These are phyloP conservation scores for Sternarchorhynchus goeldii DNA, from an alignment of 2,797 vertebrate genomes.

Conservation along the genomic window DNA sequence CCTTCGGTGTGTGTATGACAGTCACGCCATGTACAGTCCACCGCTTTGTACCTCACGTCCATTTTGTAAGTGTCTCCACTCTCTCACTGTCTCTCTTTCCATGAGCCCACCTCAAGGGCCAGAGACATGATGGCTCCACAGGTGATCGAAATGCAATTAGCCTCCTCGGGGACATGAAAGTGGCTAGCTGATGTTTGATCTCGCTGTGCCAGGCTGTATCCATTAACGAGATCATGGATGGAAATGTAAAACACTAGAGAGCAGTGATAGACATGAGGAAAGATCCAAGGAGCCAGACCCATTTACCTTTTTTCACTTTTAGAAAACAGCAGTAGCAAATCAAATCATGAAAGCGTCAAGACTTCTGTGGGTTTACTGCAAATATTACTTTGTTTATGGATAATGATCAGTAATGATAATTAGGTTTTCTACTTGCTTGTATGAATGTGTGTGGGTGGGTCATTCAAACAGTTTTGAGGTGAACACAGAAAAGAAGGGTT, in stretches of 20 bases:
- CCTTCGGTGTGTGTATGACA: not conserved
- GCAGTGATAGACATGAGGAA: not conserved
- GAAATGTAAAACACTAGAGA: constrained; percentile 22
- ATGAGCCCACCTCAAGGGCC: constrained; percentile 38
- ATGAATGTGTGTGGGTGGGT: not conserved
- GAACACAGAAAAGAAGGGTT: not conserved
- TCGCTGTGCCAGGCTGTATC: constrained; percentile 9
- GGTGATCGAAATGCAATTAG: constrained; percentile 61
- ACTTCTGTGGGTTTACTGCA: not conserved
- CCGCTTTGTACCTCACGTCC: not conserved
- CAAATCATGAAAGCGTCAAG: not conserved
- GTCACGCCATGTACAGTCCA: not conserved
- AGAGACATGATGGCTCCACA: constrained; percentile 52
- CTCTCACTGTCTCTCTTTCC: constrained; percentile 10
- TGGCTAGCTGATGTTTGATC: constrained; percentile 51
- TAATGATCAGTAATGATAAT: not conserved
- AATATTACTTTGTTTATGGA: not conserved
- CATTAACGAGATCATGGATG: constrained; percentile 20
- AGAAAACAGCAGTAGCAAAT: not conserved
- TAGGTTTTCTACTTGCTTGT: not conserved
- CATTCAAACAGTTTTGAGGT: not conserved
- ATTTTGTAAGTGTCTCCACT: not conserved
- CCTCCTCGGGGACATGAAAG: constrained; percentile 57
- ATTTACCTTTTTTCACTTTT: not conserved
- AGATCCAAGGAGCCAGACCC: not conserved